Conservation (phyloP, 2,888 invertebrate genomes). For the Hyposoter dolosus region DNA sequence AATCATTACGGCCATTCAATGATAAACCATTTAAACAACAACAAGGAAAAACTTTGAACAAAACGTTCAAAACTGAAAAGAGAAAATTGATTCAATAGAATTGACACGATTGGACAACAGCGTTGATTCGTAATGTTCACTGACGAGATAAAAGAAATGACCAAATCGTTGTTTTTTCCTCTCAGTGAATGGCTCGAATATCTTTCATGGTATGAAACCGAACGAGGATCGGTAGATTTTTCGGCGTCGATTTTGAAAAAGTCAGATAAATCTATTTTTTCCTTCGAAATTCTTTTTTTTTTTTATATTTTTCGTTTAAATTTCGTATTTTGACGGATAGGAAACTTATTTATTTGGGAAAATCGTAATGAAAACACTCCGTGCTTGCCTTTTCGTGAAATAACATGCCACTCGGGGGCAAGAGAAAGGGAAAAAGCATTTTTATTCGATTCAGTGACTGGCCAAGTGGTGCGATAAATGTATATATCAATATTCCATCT, state of each 20-base stretch:
- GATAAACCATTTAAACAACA: not conserved
- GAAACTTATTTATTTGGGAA: not conserved
- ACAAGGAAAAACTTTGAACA: not conserved
- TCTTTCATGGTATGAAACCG: not conserved
- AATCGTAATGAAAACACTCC: slow-evolving; percentile 1
- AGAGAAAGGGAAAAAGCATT: slow-evolving; percentile 6
- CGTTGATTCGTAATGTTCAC: not conserved
- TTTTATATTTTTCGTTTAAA: not conserved
- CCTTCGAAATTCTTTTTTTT: not conserved
- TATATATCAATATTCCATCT: slow-evolving; percentile 19
- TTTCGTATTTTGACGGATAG: not conserved
- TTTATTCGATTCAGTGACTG: slow-evolving; percentile 4
- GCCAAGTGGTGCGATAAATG: slow-evolving; percentile 3
- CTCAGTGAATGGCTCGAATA: not conserved
- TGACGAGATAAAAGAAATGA: not conserved
- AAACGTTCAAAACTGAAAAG: not conserved
- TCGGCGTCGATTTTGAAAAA: not conserved
- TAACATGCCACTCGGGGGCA: not conserved
- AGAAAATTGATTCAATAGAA: not conserved
- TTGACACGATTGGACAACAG: not conserved
- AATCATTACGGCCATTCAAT: not conserved
- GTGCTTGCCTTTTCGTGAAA: not conserved
- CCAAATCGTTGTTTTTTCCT: not conserved
- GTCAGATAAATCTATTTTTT: not conserved
- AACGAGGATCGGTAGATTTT: not conserved